A percentile compares a stretch with the other conserved stretches of the same genome.
phyloP scores from a whole-genome alignment of 2,888 invertebrate genomes.

The Sphinx pinastri region DNA sequence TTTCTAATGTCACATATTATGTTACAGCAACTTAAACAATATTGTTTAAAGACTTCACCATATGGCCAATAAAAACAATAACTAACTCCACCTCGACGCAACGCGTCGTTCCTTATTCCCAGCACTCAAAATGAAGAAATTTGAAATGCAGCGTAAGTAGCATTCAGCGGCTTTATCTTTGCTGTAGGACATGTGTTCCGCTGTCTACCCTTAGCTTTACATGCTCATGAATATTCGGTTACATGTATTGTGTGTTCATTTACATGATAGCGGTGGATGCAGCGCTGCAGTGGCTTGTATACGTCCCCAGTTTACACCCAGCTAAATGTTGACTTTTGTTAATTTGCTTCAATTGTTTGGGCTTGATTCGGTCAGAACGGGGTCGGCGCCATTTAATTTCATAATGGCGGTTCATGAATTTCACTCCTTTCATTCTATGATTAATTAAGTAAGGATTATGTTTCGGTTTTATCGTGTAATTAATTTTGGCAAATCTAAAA shows the following conservation, averaged over 20 bases:
- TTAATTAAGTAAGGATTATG: constrained; percentile 18
- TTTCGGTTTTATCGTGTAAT: not conserved
- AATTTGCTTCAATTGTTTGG: constrained; percentile 44
- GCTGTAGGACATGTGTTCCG: constrained; percentile 19
- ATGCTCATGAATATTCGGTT: constrained; percentile 68
- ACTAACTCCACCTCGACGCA: too few species aligned
- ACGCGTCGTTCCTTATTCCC: not conserved
- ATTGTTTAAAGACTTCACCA: too few species aligned
- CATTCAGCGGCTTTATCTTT: constrained; percentile 16
- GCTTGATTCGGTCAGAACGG: constrained; percentile 22
- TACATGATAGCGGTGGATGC: constrained; percentile 63
- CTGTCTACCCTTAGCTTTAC: constrained; percentile 46
- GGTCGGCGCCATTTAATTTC: constrained; percentile 24
- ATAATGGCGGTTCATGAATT: not conserved
- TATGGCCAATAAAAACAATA: too few species aligned
- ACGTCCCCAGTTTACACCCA: constrained; percentile 43
- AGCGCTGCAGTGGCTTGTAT: constrained; percentile 46
- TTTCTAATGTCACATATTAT: too few species aligned
- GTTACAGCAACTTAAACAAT: too few species aligned
- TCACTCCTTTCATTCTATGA: constrained; percentile 13
- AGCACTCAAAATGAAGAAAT: constrained; percentile 10
- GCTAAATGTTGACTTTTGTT: constrained; percentile 47
- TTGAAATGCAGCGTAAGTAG: constrained; percentile 23
- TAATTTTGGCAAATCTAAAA: not conserved
- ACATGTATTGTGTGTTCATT: constrained; percentile 67